Percentiles rank a stretch among this genome's conserved stretches.
phyloP scores from a whole-genome alignment of 2,113 vertebrate genomes.

The Tyrannus savana region DNA sequence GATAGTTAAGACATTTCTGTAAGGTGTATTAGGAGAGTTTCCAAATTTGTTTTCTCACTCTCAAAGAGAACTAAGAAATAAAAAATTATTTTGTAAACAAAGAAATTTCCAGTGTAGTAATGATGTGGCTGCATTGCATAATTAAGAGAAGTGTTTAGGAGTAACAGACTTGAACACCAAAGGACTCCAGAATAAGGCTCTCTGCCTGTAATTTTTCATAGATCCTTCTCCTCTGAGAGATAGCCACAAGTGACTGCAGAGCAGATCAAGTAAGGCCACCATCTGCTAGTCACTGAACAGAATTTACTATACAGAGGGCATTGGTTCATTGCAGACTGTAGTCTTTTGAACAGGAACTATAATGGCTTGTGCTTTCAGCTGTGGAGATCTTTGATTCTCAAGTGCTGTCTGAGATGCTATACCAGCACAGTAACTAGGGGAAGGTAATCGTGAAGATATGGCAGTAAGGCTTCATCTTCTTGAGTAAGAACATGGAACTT shows the following conservation, averaged over 20 bases:
- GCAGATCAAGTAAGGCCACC: not conserved
- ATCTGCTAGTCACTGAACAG: not conserved
- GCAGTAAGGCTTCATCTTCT: not conserved
- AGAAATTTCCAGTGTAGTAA: conserved; percentile 6
- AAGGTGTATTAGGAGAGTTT: conserved; percentile 1
- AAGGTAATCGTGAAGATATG: not conserved
- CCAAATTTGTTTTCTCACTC: conserved; percentile 25
- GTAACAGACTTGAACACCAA: not conserved
- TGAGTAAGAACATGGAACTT: not conserved
- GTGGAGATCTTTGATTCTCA: not conserved
- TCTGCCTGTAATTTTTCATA: not conserved
- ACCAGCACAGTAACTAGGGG: not conserved
- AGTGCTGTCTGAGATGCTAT: not conserved
- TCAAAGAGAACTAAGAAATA: not conserved
- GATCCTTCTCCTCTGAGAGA: not conserved
- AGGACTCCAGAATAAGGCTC: not conserved
- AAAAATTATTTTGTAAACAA: not conserved
- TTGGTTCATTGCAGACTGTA: not conserved
- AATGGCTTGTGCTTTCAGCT: not conserved
- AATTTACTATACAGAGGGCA: not conserved
- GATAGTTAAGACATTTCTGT: not conserved
- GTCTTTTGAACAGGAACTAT: not conserved
- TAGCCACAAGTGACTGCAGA: not conserved
- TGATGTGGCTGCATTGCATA: not conserved
- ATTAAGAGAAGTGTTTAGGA: not conserved